Evolutionary conservation across 1,140 invertebrate species (phyloP).

Genomic region (Thaumatotibia leucotreta): DNA sequence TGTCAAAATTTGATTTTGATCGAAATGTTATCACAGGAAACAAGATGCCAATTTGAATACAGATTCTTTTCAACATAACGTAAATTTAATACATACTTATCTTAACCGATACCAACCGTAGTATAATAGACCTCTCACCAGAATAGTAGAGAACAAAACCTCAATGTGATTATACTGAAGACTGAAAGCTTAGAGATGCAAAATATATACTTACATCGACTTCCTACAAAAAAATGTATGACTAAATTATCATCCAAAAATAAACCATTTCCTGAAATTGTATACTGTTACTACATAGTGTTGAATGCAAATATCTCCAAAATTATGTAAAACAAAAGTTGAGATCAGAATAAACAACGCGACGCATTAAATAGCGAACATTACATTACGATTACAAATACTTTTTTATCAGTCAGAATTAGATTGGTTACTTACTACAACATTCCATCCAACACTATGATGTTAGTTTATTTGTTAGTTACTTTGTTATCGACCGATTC

Average conservation of each 20-base stretch:
- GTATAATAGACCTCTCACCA: neutral
- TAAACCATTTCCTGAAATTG: no score
- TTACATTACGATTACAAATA: neutral
- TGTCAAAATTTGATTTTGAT: constrained; percentile 12
- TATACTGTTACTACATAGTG: neutral
- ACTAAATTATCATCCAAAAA: no score
- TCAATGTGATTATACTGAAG: neutral
- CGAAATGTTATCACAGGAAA: constrained; percentile 1
- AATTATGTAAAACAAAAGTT: neutral
- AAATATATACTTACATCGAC: neutral
- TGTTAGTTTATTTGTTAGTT: neutral
- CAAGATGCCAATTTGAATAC: constrained; percentile 5
- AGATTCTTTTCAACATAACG: neutral
- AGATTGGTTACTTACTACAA: neutral
- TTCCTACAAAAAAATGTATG: neutral
- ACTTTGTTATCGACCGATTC: neutral
- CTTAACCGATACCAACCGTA: neutral
- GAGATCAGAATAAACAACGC: neutral
- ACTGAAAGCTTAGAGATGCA: neutral
- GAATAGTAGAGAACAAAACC: neutral
- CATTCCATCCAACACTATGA: neutral
- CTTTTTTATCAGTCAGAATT: constrained; percentile 4
- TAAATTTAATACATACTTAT: neutral
- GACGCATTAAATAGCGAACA: neutral
- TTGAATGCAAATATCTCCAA: neutral